Percentiles rank a stretch among this genome's conserved stretches.
Evolutionary conservation across 2,113 vertebrate genomes (phyloP).

Genomic region (Melospiza georgiana): DNA sequence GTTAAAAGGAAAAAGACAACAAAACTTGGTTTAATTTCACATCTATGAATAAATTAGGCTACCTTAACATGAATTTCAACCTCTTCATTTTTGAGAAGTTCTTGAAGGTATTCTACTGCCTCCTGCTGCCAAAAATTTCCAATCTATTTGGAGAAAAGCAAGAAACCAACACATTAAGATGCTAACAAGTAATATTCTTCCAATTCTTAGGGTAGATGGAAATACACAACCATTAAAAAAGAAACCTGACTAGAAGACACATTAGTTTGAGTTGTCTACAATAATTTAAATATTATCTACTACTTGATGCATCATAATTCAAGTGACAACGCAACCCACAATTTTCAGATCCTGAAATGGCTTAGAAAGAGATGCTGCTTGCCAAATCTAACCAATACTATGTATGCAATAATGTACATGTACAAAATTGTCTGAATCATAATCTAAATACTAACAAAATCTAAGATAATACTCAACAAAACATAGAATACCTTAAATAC

Average conservation of each 20-base stretch:
- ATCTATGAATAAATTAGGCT: conserved; percentile 14
- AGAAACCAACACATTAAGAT: background rate
- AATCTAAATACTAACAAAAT: background rate
- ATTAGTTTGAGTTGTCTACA: background rate
- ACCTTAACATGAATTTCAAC: conserved; percentile 85
- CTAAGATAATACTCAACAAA: background rate
- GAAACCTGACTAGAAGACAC: background rate
- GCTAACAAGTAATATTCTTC: background rate
- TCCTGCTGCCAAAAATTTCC: conserved; percentile 86
- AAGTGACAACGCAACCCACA: background rate
- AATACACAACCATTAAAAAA: background rate
- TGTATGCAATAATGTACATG: accelerated
- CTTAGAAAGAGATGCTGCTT: background rate
- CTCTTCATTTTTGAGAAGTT: conserved; percentile 81
- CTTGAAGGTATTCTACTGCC: conserved; percentile 82
- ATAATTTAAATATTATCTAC: background rate
- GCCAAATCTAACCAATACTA: background rate
- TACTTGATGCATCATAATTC: background rate
- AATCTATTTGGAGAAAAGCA: conserved; percentile 68
- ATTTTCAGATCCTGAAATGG: background rate
- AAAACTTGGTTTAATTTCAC: background rate
- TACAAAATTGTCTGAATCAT: background rate
- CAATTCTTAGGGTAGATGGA: background rate
- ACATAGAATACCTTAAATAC: background rate
- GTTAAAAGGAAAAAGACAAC: background rate